phyloP scores from a whole-genome alignment of 2,888 invertebrate species.

The Teleiodes luculella region DNA sequence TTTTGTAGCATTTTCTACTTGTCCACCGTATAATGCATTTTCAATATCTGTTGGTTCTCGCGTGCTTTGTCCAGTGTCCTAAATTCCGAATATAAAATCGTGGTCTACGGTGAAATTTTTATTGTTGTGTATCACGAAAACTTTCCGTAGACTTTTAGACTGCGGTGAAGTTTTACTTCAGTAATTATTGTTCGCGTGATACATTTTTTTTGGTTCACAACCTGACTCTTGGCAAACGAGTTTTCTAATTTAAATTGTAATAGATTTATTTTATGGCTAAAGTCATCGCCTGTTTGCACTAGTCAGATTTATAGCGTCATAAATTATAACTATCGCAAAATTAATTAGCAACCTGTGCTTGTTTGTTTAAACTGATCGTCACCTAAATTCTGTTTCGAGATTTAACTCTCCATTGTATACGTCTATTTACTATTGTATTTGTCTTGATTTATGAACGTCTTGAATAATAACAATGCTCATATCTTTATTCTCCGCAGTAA shows the following conservation, averaged over 20 bases:
- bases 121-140: constrained; percentile 24
- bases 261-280: constrained; percentile 10
- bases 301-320: not conserved
- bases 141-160: constrained; percentile 15
- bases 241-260: constrained; percentile 12
- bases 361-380: not conserved
- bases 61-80: constrained; percentile 11
- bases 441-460: not conserved
- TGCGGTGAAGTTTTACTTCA: constrained; percentile 24
- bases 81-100: constrained; percentile 13
- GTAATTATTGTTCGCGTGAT: constrained; percentile 27
- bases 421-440: not conserved
- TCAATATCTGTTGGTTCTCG: constrained; percentile 3
- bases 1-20: not conserved
- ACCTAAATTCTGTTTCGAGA: not conserved
- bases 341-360: not conserved
- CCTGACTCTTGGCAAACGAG: constrained; percentile 7
- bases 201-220: constrained; percentile 6
- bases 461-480: not conserved
- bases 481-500: not conserved
- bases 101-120: constrained; percentile 3
- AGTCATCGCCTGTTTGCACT: not conserved
- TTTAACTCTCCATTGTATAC: not conserved
- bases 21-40: not conserved
- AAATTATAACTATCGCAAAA: not conserved